Percentiles rank a stretch among this genome's conserved stretches.
These are phyloP conservation scores for Barbus barbus DNA, from an alignment of 2,113 vertebrate genomes.

Conservation along the genomic window DNA sequence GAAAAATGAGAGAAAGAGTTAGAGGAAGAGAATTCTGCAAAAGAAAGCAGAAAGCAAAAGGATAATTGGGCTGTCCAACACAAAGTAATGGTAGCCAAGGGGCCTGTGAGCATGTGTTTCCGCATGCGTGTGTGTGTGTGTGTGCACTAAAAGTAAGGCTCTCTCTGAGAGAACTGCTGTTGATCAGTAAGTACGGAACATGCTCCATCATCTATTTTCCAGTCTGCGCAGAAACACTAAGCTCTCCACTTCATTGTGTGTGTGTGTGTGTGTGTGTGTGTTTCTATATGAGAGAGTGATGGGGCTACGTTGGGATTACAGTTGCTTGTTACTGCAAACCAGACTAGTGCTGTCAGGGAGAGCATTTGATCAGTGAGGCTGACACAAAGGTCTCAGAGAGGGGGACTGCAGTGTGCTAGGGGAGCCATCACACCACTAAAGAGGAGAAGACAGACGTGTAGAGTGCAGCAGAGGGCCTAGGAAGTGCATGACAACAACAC, in stretches of 20 bases:
- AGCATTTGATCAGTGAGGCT: slow-evolving; percentile 68
- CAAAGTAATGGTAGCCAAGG: slow-evolving; percentile 72
- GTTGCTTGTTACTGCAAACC: slow-evolving; percentile 55
- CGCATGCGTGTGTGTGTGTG: slow-evolving; percentile 62
- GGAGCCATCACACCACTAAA: slow-evolving; percentile 52
- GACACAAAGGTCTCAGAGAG: slow-evolving; percentile 49
- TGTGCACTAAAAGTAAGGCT: slow-evolving; percentile 53
- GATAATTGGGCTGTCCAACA: slow-evolving; percentile 77
- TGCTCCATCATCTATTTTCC: slow-evolving; percentile 73
- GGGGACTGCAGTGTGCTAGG: slow-evolving; percentile 46
- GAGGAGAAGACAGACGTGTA: slow-evolving; percentile 53
- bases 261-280: slow-evolving; percentile 39
- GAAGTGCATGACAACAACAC: slow-evolving; percentile 37
- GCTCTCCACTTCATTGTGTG: slow-evolving; percentile 47
- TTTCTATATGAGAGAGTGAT: slow-evolving; percentile 56
- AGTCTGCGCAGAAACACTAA: slow-evolving; percentile 57
- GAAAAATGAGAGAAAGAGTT: slow-evolving; percentile 50
- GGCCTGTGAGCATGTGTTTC: slow-evolving; percentile 59
- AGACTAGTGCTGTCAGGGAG: slow-evolving; percentile 65
- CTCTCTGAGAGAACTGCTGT: slow-evolving; percentile 82
- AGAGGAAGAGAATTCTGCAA: slow-evolving; percentile 55
- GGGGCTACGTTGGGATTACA: slow-evolving; percentile 47
- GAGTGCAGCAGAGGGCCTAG: slow-evolving; percentile 19
- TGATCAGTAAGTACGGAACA: slow-evolving; percentile 87
- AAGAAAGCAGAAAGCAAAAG: slow-evolving; percentile 66